A percentile compares a stretch with the other conserved stretches of the same genome.
These are phyloP conservation scores for Ephydatia muelleri DNA, from an alignment of 37 sponge, comb jelly and placozoan species.

Conservation along the genomic window DNA sequence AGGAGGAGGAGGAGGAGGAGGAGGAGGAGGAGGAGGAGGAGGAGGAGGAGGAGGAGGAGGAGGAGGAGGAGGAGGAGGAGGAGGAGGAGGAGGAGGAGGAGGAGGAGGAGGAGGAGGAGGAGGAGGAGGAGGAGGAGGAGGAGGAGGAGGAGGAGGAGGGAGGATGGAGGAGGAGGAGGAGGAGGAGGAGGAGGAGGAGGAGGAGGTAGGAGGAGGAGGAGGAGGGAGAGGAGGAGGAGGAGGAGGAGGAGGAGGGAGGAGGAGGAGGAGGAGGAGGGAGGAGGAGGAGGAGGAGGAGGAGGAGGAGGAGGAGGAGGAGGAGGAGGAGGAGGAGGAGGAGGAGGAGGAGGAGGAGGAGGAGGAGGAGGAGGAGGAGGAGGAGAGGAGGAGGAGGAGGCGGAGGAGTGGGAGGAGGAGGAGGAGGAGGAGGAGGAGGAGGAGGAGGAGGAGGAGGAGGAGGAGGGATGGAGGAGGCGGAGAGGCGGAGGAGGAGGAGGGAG, in stretches of 20 bases:
- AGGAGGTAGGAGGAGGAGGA: too few species aligned
- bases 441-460: not conserved
- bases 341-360: conserved; percentile 5
- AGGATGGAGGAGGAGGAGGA: too few species aligned
- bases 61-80: conserved; percentile 11
- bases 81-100: not conserved
- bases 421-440: too few species aligned
- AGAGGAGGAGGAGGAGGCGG: too few species aligned
- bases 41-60: conserved; percentile 6
- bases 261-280: conserved; percentile 4
- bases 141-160: conserved; percentile 3
- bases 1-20: not conserved
- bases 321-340: not conserved
- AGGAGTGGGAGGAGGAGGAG: too few species aligned
- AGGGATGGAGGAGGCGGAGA: too few species aligned
- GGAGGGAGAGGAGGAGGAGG: conserved; percentile 9
- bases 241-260: conserved; percentile 6
- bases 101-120: not conserved
- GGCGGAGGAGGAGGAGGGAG: too few species aligned
- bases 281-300: conserved; percentile 11
- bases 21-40: not conserved
- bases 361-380: conserved; percentile 8
- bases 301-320: not conserved
- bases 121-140: conserved; percentile 5
- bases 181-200: too few species aligned